A percentile compares a stretch with the other conserved stretches of the same genome.
These are phyloP conservation scores for Dasypus novemcinctus DNA, from an alignment of 2,113 vertebrate genomes.

Conservation along the genomic window DNA sequence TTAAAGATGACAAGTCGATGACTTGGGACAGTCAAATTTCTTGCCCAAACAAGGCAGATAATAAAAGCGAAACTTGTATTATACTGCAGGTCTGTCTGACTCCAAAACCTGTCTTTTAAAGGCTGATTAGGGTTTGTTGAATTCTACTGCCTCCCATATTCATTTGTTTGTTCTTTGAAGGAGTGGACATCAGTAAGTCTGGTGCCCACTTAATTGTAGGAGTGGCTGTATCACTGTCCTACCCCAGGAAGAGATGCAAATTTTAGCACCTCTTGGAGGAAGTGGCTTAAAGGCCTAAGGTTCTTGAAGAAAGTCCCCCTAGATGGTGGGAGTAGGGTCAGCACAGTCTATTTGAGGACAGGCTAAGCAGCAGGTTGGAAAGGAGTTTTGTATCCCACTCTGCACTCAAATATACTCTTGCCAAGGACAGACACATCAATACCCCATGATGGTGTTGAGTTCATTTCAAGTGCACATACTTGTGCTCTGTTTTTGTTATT, in stretches of 20 bases:
- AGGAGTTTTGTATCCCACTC: no score
- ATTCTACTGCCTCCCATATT: neutral
- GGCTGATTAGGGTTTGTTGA: neutral
- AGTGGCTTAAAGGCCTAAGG: neutral
- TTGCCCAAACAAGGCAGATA: neutral
- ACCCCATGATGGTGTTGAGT: neutral
- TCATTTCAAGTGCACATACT: neutral
- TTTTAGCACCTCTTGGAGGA: neutral
- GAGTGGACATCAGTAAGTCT: neutral
- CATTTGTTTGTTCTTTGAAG: neutral
- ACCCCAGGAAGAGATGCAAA: neutral
- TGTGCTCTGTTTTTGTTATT: neutral
- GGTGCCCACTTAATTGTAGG: neutral
- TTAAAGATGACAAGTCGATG: neutral
- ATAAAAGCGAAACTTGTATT: neutral
- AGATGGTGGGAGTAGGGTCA: neutral
- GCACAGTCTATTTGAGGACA: neutral
- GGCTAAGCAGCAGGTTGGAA: neutral
- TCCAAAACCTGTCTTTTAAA: neutral
- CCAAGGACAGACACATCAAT: neutral
- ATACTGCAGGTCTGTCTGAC: neutral
- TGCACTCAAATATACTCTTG: neutral
- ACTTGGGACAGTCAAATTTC: neutral
- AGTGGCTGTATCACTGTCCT: neutral
- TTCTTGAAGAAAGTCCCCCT: neutral